Evolutionary conservation across 2,888 invertebrate species (phyloP).

Genomic region (Itoplectis maculator): DNA sequence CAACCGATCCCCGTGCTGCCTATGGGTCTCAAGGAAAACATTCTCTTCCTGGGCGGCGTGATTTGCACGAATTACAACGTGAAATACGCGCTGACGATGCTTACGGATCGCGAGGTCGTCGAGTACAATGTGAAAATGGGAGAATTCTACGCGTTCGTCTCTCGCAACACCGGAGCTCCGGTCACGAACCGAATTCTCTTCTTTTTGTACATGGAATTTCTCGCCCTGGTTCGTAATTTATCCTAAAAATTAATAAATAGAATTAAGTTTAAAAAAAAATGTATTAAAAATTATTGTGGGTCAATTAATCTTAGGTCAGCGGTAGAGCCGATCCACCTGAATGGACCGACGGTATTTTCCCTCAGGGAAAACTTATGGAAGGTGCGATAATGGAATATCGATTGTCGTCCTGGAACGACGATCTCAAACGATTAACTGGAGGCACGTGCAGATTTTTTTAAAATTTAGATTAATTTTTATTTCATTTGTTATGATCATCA

Average conservation of each 20-base stretch:
- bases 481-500: no score
- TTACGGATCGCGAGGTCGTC: constrained; percentile 27
- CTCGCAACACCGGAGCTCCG: constrained; percentile 48
- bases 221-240: constrained; percentile 51
- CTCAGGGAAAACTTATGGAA: constrained; percentile 85
- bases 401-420: constrained; percentile 86
- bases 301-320: constrained; percentile 19
- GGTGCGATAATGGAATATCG: constrained; percentile 86
- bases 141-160: constrained; percentile 45
- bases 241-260: no score
- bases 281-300: no score
- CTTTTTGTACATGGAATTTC: constrained; percentile 48
- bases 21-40: constrained; percentile 13
- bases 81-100: constrained; percentile 28
- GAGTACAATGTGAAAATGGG: constrained; percentile 46
- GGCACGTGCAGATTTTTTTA: constrained; percentile 84
- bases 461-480: no score
- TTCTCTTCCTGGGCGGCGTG: constrained; percentile 32
- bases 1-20: constrained; percentile 55
- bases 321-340: constrained; percentile 85
- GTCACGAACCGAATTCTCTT: constrained; percentile 47
- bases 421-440: constrained; percentile 86
- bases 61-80: constrained; percentile 41
- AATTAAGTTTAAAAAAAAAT: no score
- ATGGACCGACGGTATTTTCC: constrained; percentile 86